A percentile compares a stretch with the other conserved stretches of the same genome.
Conservation (phyloP, 2,797 vertebrate genomes). For the Pangasius mekongensis region DNA sequence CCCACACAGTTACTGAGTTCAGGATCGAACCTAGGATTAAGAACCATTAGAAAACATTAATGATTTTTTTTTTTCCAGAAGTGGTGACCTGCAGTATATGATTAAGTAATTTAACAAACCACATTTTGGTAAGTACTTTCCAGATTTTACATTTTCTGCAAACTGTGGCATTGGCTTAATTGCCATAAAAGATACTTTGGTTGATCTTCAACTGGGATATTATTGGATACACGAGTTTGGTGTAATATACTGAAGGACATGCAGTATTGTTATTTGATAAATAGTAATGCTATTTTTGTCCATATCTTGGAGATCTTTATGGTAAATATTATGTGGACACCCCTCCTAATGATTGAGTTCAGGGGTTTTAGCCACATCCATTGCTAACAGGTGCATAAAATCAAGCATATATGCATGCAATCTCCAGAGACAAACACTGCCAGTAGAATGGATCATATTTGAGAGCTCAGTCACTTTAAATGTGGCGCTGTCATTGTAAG, state of each 20-base stretch:
- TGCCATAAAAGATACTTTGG: neutral
- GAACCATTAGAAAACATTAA: neutral
- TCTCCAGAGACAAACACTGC: neutral
- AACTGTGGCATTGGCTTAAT: neutral
- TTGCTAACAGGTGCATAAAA: neutral
- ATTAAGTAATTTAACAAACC: neutral
- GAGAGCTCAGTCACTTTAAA: neutral
- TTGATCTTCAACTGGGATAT: neutral
- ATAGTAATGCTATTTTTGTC: neutral
- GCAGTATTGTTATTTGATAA: neutral
- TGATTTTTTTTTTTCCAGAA: neutral
- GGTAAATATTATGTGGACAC: neutral
- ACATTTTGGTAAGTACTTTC: neutral
- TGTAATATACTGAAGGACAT: neutral
- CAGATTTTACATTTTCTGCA: neutral
- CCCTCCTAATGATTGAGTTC: neutral
- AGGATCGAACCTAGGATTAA: neutral
- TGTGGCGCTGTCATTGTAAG: neutral
- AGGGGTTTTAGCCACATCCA: neutral
- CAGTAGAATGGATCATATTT: neutral
- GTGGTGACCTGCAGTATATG: neutral
- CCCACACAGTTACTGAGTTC: neutral
- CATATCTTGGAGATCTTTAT: neutral
- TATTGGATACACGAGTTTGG: neutral
- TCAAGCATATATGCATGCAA: neutral